A percentile compares a stretch with the other conserved stretches of the same genome.
Evolutionary conservation across 2,113 vertebrate genomes (phyloP).

Genomic region (Rhodinocichla rosea): DNA sequence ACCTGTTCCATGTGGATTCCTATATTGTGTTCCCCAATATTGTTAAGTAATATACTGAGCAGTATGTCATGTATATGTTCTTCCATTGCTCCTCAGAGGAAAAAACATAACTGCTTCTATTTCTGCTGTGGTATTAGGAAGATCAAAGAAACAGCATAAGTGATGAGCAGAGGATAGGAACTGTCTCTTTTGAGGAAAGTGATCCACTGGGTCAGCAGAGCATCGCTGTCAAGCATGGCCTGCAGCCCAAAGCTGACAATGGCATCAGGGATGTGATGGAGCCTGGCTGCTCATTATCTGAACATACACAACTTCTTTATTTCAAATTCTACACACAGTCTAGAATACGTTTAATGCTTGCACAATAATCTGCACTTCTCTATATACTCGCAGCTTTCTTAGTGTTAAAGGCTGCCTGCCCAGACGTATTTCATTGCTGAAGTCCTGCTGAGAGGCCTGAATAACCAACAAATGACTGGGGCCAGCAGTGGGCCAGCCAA

Average conservation of each 20-base stretch:
- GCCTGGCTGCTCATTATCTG: not conserved
- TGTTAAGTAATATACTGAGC: not conserved
- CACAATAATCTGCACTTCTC: not conserved
- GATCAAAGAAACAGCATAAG: not conserved
- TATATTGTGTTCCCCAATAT: not conserved
- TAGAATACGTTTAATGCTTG: not conserved
- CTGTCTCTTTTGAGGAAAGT: not conserved
- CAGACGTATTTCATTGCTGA: not conserved
- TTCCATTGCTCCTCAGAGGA: not conserved
- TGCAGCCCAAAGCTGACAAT: not conserved
- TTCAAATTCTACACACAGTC: not conserved
- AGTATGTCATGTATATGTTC: not conserved
- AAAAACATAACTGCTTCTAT: rapidly evolving
- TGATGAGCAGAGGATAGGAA: not conserved
- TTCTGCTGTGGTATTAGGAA: not conserved
- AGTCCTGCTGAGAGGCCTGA: not conserved
- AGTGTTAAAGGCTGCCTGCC: not conserved
- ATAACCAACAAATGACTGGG: not conserved
- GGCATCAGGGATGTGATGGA: rapidly evolving
- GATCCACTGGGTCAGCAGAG: not conserved
- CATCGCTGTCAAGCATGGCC: not conserved
- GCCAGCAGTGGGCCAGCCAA: not conserved
- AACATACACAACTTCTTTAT: not conserved
- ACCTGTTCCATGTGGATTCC: not conserved
- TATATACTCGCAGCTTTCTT: not conserved